Evolutionary conservation across 2,113 vertebrate species (phyloP), one percentile per base, ranked within the genome.

Genomic region (Stigmatopora nigra): DNA sequence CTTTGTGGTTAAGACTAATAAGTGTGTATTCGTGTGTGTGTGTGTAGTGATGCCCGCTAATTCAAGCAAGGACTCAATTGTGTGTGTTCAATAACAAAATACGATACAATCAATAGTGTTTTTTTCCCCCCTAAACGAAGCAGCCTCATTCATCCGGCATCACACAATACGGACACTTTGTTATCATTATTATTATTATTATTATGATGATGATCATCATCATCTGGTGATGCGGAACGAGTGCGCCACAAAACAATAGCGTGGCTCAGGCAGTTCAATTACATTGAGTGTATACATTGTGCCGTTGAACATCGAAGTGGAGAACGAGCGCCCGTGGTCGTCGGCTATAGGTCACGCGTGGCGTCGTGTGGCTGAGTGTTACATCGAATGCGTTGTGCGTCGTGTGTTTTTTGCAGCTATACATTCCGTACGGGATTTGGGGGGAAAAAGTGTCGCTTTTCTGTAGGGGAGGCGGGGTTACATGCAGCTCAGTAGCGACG

Each of bases 401-500:
- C 0, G 77, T 86, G 87, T 87, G 13, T 55, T 56, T 16, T 16
- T 83, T 81, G 81, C 84, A 84, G 85, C 89, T 79, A 78, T 91
- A 92, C 89, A 91, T 91, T 92, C 91, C 89, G 88, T 87, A 89
- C 82, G 89, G 82, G 77, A 84, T 84, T 80, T n/a, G n/a, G 25
- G 25, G 25, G 25, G 77, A 86, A 78, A 85, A 87, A 82, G 80
- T 85, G 70, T 83, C 80, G 82, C 76, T 86, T 85, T 78, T 77
- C 78, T n/a, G 73, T 81, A n/a, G 77, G 83, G 78, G 77, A 84
- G 69, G 75, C 72, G 75, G 71, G 41, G 53, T 77, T 77, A 64
- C 61, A 10, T 68, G 56, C 62, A 82, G 76, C 69, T 92, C 78
- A 95, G 88, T 93, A 97, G 88, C 88, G 88, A 68, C 91, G 92